phyloP scores from a whole-genome alignment of 2,797 vertebrate species.

The Salmo trutta region DNA sequence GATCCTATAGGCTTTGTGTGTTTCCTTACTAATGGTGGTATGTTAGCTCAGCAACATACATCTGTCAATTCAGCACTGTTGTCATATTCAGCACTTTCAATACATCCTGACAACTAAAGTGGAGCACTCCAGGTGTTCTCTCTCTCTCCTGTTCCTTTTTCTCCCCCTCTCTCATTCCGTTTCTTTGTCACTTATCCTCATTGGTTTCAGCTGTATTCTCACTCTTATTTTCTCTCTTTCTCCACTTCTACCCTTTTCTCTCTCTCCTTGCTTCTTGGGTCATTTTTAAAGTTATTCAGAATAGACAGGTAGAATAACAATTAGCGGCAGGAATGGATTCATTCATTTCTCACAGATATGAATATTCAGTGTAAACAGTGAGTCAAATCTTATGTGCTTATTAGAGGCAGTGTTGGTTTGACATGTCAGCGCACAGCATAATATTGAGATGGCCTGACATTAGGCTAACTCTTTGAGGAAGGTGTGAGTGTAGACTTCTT shows the following conservation, averaged over 20 bases:
- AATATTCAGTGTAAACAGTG: constrained; percentile 77
- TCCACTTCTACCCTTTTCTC: constrained; percentile 18
- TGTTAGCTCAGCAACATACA: neutral
- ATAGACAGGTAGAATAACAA: constrained; percentile 59
- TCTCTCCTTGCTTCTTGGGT: constrained; percentile 26
- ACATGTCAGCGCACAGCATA: constrained; percentile 62
- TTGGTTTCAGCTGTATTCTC: neutral
- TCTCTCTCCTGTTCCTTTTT: neutral
- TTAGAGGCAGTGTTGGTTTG: constrained; percentile 68
- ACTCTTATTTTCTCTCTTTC: constrained; percentile 3
- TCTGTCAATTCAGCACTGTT: neutral
- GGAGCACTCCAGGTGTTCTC: neutral
- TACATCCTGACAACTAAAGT: neutral
- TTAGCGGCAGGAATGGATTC: constrained; percentile 65
- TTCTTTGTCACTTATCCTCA: constrained; percentile 8
- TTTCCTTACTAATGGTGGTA: neutral
- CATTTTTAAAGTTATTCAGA: constrained; percentile 36
- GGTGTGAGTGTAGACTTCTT: constrained; percentile 28
- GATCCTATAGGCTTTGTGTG: neutral
- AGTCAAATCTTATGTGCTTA: constrained; percentile 77
- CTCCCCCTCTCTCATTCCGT: neutral
- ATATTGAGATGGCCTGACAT: constrained; percentile 62
- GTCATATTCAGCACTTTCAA: neutral
- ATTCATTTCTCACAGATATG: constrained; percentile 66
- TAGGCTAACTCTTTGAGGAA: constrained; percentile 50